A percentile compares a stretch with the other conserved stretches of the same genome.
These are phyloP conservation scores for Pissodes strobi DNA, from an alignment of 1,140 invertebrate genomes.

Conservation along the genomic window DNA sequence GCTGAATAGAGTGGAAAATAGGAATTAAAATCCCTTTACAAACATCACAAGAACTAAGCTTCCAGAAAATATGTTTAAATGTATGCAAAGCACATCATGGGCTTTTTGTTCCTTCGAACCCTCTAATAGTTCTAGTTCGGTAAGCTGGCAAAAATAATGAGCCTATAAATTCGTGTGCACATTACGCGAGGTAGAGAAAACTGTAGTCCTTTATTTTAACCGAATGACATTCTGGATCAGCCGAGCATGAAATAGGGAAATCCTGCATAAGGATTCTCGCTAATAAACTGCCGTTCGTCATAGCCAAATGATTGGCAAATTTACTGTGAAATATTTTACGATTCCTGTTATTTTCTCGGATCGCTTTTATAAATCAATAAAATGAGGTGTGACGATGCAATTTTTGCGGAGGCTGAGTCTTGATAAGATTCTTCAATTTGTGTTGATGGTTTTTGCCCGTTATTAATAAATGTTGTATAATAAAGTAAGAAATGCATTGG, in stretches of 20 bases:
- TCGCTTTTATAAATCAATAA: slow-evolving; percentile 7
- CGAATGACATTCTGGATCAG: slow-evolving; percentile 26
- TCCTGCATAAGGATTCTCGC: slow-evolving; percentile 30
- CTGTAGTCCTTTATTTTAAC: slow-evolving; percentile 32
- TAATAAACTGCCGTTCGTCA: slow-evolving; percentile 36
- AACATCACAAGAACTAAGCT: no score
- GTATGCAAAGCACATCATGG: no score
- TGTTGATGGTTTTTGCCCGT: no score
- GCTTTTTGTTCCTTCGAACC: not conserved
- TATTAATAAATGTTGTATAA: no score
- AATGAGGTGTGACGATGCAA: slow-evolving; percentile 3
- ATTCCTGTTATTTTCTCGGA: not conserved
- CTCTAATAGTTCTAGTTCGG: slow-evolving; percentile 29
- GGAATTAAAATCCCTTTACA: no score
- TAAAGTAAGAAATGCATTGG: no score
- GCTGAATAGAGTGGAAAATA: no score
- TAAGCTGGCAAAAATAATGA: slow-evolving; percentile 34
- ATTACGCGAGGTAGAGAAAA: slow-evolving; percentile 18
- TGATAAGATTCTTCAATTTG: no score
- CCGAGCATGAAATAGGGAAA: slow-evolving; percentile 35
- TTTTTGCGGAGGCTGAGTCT: no score
- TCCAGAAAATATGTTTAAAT: no score
- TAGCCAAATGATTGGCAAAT: slow-evolving; percentile 33
- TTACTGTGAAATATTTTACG: slow-evolving; percentile 36
- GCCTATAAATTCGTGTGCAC: slow-evolving; percentile 27